Base-by-base conservation (phyloP, 2,888 invertebrate species). In the Nomada flava region DNA sequence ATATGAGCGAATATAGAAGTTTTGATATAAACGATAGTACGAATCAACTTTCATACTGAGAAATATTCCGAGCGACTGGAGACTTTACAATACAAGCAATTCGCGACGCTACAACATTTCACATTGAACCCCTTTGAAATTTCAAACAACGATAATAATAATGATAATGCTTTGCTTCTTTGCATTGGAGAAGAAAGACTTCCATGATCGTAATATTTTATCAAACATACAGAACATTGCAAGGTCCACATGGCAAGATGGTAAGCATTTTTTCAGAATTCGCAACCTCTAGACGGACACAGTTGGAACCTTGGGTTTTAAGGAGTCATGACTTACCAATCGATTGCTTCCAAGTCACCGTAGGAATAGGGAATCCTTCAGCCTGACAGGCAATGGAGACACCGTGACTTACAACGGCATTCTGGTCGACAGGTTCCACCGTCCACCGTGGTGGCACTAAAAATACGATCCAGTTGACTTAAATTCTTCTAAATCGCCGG, bases 401-500 rank as follows among this genome's bases (percentile, higher is more conserved):
- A 3, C 95, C 94, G 90, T 96, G 96, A 50, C 97, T 97, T 69
- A 96, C 95, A 86, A 97, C 95, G 64, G 96, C 96, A 73, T 96
- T 96, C 88, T 96, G 96, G 92, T 97, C 96, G 91, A 95, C 95
- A 13, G 97, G 97, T 91, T 97, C 97, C 89, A 96, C 94, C 75
- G 96, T 94, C 96, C 97, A 96, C 90, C 96, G 96, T 9, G 97
- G 97, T 26, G 97, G 97, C 84, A 97, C 97, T 97, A 93, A 92
- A 93, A 94, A 90, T 89, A 89, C 87, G 86, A 89, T 90, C 85
- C 88, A 85, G 89, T 91, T 91, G 86, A 86, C 83, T 88, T 86
- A 86, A 88, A 84, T 86, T 86, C 86, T 74, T 79, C 65, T 73
- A 62, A 63, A 64, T 72, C 71, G 74, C 57, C 82, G 76, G 52